phyloP scores from a whole-genome alignment of 2,797 vertebrate genomes.

The Oreonectes daqikongensis region DNA sequence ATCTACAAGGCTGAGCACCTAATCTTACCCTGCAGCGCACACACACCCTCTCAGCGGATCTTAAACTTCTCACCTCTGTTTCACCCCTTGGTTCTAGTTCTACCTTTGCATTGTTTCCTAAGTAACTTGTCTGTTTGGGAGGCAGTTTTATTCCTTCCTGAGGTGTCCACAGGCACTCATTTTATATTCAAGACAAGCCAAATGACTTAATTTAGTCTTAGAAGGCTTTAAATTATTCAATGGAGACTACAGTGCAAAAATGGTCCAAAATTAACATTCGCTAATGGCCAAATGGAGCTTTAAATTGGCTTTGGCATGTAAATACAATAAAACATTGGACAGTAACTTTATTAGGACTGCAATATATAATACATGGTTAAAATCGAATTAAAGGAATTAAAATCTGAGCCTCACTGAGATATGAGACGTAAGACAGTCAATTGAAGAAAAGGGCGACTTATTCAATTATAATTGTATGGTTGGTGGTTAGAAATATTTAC shows the following conservation, averaged over 20 bases:
- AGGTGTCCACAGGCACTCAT: neutral
- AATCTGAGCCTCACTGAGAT: neutral
- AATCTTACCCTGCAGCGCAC: slow-evolving; percentile 30
- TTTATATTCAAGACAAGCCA: slow-evolving; percentile 1
- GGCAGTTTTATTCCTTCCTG: neutral
- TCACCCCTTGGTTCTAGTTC: neutral
- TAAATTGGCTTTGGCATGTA: neutral
- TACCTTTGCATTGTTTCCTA: slow-evolving; percentile 9
- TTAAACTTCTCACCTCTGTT: slow-evolving; percentile 7
- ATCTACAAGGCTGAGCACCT: slow-evolving; percentile 50
- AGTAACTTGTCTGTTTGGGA: neutral
- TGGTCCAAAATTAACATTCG: neutral
- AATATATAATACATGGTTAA: neutral
- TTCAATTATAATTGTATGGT: too few relatives aligned
- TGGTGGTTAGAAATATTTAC: neutral
- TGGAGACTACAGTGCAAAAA: neutral
- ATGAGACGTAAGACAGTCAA: too few relatives aligned
- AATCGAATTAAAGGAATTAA: neutral
- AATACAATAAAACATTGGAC: neutral
- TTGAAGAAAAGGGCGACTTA: too few relatives aligned
- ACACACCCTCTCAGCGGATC: slow-evolving; percentile 10
- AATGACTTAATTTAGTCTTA: slow-evolving; percentile 1
- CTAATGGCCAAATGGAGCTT: neutral
- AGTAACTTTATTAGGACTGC: neutral
- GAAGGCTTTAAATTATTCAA: neutral